Percentiles rank a stretch among this genome's conserved stretches.
These are phyloP conservation scores for Loriculus beryllinus DNA, from an alignment of 2,797 vertebrate genomes.

Conservation along the genomic window DNA sequence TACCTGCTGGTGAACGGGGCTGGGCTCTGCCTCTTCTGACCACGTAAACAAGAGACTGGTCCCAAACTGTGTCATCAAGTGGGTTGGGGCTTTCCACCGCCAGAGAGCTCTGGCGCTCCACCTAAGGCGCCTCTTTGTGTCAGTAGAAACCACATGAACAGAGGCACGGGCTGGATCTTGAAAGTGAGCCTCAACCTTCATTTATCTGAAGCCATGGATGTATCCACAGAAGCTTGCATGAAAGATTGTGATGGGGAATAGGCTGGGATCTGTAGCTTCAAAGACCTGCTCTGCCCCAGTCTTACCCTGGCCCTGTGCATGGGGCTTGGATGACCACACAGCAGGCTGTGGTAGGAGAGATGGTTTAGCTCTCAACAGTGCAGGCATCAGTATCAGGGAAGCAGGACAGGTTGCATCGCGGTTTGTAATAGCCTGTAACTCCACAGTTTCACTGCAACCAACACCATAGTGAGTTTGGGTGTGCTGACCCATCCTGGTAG, in stretches of 20 bases:
- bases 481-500: not conserved
- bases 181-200: not conserved
- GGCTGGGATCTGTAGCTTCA: not conserved
- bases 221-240: not conserved
- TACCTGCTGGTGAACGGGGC: not conserved
- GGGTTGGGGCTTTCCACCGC: constrained; percentile 17
- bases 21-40: not conserved
- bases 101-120: constrained; percentile 28
- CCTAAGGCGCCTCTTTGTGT: not conserved
- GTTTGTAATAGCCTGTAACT: not conserved
- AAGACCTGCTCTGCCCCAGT: not conserved
- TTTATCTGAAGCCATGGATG: not conserved
- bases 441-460: not conserved
- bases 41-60: not conserved
- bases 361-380: fast-evolving
- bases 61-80: not conserved
- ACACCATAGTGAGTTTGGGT: not conserved
- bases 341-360: not conserved
- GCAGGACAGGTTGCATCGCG: not conserved
- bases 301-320: not conserved
- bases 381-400: not conserved
- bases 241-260: not conserved
- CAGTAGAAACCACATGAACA: constrained; percentile 5
- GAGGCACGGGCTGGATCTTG: fast-evolving
- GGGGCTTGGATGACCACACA: not conserved